Percentiles rank a stretch among this genome's conserved stretches.
Evolutionary conservation across 2,797 vertebrate genomes (phyloP).

Genomic region (Atherinosoma microstoma): DNA sequence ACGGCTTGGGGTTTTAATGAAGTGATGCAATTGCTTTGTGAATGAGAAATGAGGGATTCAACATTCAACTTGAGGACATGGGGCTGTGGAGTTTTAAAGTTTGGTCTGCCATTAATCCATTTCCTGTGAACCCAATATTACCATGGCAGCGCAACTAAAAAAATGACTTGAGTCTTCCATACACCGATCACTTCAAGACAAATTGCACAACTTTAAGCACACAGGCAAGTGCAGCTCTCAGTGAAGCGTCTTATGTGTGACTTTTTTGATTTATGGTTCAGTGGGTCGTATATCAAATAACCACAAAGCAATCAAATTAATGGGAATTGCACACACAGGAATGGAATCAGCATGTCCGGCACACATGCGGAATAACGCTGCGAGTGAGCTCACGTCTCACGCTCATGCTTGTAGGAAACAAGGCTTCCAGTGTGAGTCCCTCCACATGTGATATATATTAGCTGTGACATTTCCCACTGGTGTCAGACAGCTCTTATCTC

Average conservation of each 20-base stretch:
- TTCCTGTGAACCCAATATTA: not conserved
- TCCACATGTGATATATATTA: slow-evolving; percentile 71
- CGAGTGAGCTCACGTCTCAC: slow-evolving; percentile 46
- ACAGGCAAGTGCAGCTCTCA: not conserved
- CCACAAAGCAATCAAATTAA: slow-evolving; percentile 14
- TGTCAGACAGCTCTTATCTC: slow-evolving; percentile 62
- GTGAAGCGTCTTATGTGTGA: slow-evolving; percentile 18
- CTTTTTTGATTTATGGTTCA: slow-evolving; percentile 20
- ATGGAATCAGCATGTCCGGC: slow-evolving; percentile 25
- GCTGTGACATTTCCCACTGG: slow-evolving; percentile 67
- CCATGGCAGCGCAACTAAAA: not conserved
- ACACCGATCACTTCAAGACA: slow-evolving; percentile 1
- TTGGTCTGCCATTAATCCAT: not conserved
- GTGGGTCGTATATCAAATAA: slow-evolving; percentile 24
- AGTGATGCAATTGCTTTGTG: not conserved
- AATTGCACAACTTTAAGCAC: slow-evolving; percentile 12
- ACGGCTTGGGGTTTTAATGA: not conserved
- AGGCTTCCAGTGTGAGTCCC: slow-evolving; percentile 54
- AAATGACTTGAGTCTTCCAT: slow-evolving; percentile 4
- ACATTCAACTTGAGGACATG: not conserved
- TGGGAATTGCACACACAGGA: slow-evolving; percentile 14
- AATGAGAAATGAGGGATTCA: slow-evolving; percentile 1
- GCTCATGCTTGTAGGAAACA: slow-evolving; percentile 30
- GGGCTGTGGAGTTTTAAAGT: not conserved
- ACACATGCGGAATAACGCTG: slow-evolving; percentile 49